Evolutionary conservation across 2,113 vertebrate genomes (phyloP).

Genomic region (Conger conger): DNA sequence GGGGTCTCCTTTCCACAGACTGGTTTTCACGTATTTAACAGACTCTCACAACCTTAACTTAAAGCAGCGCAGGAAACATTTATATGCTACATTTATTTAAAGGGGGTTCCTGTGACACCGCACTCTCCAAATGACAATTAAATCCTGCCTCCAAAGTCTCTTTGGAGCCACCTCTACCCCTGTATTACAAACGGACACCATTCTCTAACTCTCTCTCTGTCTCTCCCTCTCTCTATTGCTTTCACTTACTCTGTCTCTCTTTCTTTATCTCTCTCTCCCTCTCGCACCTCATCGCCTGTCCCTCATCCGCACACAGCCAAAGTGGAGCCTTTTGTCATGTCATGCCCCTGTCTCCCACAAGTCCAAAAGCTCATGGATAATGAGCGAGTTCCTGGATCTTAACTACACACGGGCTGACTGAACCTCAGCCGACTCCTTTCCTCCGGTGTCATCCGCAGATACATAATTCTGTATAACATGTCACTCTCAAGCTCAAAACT

Average conservation of each 20-base stretch:
- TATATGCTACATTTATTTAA: conserved; percentile 9
- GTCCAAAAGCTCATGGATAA: neutral
- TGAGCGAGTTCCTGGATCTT: neutral
- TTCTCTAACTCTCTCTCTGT: no score
- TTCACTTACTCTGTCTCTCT: conserved; percentile 9
- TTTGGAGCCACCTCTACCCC: conserved; percentile 30
- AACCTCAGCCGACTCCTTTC: neutral
- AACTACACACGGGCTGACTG: neutral
- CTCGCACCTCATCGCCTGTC: neutral
- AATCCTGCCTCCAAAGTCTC: conserved; percentile 6
- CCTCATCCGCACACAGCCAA: neutral
- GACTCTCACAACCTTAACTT: conserved; percentile 24
- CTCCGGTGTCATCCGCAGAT: neutral
- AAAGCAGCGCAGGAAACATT: conserved; percentile 2
- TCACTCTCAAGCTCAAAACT: neutral
- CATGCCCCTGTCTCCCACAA: conserved; percentile 7
- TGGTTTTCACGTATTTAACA: conserved; percentile 40
- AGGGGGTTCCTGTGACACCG: conserved; percentile 10
- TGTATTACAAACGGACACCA: neutral
- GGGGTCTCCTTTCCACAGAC: conserved; percentile 33
- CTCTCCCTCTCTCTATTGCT: conserved; percentile 14
- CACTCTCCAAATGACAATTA: conserved; percentile 23
- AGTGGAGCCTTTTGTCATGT: conserved; percentile 20
- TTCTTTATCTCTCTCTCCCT: neutral
- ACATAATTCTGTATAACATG: neutral